A percentile compares a stretch with the other conserved stretches of the same genome.
Conservation (phyloP, 1,140 invertebrate species). For the Pseudomyrmex pallidus region DNA sequence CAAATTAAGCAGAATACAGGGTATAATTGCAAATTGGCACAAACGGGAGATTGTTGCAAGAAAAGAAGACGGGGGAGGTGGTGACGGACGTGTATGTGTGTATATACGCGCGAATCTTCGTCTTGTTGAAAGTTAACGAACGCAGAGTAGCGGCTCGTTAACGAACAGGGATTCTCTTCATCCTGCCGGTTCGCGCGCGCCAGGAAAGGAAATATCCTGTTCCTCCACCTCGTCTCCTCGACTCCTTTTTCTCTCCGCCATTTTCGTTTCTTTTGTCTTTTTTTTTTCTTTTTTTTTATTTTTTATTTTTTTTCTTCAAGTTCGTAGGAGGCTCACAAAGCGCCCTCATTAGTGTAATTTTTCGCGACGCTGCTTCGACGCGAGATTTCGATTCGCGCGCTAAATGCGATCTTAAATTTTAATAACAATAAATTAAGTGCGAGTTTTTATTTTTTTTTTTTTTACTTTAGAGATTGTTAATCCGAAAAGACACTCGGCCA, state of each 20-base stretch:
- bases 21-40: slow-evolving; percentile 66
- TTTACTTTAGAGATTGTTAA: slow-evolving; percentile 9
- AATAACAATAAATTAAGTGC: slow-evolving; percentile 34
- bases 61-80: slow-evolving; percentile 23
- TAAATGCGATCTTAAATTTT: slow-evolving; percentile 30
- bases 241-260: neutral
- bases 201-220: slow-evolving; percentile 69
- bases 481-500: slow-evolving; percentile 16
- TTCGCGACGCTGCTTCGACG: slow-evolving; percentile 34
- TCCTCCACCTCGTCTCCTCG: slow-evolving; percentile 18
- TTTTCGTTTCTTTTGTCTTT: neutral
- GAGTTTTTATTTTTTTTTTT: no score
- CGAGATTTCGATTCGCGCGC: slow-evolving; percentile 28
- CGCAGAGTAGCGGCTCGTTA: slow-evolving; percentile 70
- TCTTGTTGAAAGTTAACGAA: slow-evolving; percentile 74
- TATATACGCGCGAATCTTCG: slow-evolving; percentile 60
- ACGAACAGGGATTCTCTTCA: slow-evolving; percentile 68
- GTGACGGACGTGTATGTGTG: slow-evolving; percentile 35
- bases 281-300: neutral
- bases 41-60: slow-evolving; percentile 67
- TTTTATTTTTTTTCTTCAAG: slow-evolving; percentile 7
- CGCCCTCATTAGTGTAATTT: slow-evolving; percentile 70
- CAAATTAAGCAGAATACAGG: slow-evolving; percentile 60
- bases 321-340: slow-evolving; percentile 61
- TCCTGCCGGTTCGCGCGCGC: slow-evolving; percentile 51